Base-by-base conservation (phyloP, 2,797 vertebrate genomes). In the Sebastes diploproa region DNA sequence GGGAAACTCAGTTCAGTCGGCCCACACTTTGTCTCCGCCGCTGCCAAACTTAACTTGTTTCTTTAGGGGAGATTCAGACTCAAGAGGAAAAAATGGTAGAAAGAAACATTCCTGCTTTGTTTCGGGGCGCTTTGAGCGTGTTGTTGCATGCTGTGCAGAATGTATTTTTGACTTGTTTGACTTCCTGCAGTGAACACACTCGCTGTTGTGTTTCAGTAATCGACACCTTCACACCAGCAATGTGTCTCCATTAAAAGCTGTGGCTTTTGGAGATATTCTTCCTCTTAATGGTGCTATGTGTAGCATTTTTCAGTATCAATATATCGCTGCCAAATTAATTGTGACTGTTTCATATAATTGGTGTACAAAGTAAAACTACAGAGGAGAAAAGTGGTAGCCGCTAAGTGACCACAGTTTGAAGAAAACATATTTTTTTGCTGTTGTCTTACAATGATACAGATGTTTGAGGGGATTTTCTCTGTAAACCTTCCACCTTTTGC, bases 21-120 rank as follows among this genome's bases (percentile, higher is more conserved):
- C 34, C 72, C 69, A 73, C 77, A 76, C 58, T 81, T 78, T 67
- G 63, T 67, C 60, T 77, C 72, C 52, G 72, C 36, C 25, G 46
- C 79, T 70, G 78, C 77, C 85, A 80, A 87, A 88, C 84, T 88
- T 79, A 14, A 52, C 81, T 81, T 82, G 36, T 84, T 84, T 78
- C 89, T 88, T 82, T 18, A 75, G 88, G 64, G 87, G 66, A 58
- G 70, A 80, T 81, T 86, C 83, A 66, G 79, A 77, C 54, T 38
- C 10, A 1, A 63, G 72, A 85, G 63, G 23, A 76, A 68, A 50
- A 18, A 83, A 54, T 2, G 8, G 22, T 54, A 54, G 16, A 54
- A 22, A 38, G 42, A 78, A 78, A 64, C 63, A 55, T 54, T 61
- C 27, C 69, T 50, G 60, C 80, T 78, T 72, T 70, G 78, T 80